These are phyloP conservation scores for Sussaba pulchella DNA, from an alignment of 2,888 invertebrate genomes.

Conservation along the genomic window DNA sequence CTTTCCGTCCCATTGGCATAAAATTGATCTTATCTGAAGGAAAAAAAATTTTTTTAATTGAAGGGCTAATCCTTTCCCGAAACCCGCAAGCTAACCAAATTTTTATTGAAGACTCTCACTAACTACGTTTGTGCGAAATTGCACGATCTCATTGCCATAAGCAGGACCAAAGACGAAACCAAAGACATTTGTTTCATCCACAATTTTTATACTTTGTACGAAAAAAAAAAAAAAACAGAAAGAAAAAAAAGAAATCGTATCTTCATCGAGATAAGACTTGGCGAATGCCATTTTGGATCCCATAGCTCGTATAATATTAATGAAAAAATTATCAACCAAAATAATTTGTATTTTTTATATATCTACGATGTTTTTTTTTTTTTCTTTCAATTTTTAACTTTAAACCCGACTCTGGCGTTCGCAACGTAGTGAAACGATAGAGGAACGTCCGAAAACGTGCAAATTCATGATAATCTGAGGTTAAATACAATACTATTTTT, in stretches of 20 bases:
- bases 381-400: background rate
- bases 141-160: background rate
- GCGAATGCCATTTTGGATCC: background rate
- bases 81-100: constrained; percentile 13
- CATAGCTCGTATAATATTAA: background rate
- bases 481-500: constrained; percentile 81
- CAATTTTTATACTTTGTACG: background rate
- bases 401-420: constrained; percentile 8
- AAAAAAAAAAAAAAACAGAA: background rate
- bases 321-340: background rate
- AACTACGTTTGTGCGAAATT: constrained; percentile 11
- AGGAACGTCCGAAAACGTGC: constrained; percentile 72
- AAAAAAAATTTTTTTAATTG: constrained; percentile 4
- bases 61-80: no score
- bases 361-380: background rate
- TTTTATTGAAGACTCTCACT: constrained; percentile 15
- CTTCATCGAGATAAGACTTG: background rate
- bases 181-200: background rate
- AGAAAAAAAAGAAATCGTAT: background rate
- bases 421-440: constrained; percentile 39
- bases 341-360: background rate
- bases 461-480: constrained; percentile 80
- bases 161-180: constrained; percentile 8
- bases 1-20: constrained; percentile 31
- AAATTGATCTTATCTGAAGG: constrained; percentile 36